phyloP scores from a whole-genome alignment of 2,888 invertebrate species.

The Andrena marginata region DNA sequence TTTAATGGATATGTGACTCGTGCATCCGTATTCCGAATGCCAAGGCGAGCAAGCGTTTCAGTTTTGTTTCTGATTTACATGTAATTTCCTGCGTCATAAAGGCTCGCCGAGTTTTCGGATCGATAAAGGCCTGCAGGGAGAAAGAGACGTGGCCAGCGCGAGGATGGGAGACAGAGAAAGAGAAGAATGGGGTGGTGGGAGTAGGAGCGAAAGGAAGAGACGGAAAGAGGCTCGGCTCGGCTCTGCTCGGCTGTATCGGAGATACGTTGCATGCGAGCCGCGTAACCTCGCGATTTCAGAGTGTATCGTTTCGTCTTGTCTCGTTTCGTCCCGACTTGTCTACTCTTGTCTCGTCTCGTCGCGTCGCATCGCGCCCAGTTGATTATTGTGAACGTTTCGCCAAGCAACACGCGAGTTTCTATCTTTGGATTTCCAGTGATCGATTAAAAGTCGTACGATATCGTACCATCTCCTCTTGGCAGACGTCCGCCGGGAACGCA shows the following conservation, averaged over 20 bases:
- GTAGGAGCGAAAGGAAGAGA: slow-evolving; percentile 5
- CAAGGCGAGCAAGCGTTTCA: slow-evolving; percentile 14
- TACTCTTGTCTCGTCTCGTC: no score
- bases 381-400: not conserved
- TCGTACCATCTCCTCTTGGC: slow-evolving; percentile 60
- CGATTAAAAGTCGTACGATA: slow-evolving; percentile 5
- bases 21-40: not conserved
- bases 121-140: slow-evolving; percentile 50
- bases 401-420: not conserved
- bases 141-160: slow-evolving; percentile 7
- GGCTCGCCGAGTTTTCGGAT: slow-evolving; percentile 54
- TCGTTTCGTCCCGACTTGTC: not conserved
- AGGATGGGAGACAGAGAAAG: not conserved
- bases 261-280: not conserved
- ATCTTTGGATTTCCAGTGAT: not conserved
- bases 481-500: slow-evolving; percentile 29
- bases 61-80: slow-evolving; percentile 49
- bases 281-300: slow-evolving; percentile 9
- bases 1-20: not conserved
- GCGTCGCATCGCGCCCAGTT: no score
- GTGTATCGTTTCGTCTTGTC: not conserved
- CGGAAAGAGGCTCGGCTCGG: not conserved
- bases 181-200: not conserved
- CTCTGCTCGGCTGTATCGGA: slow-evolving; percentile 20
- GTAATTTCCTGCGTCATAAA: slow-evolving; percentile 46